Conservation (phyloP, 2,797 vertebrate species). For the Orestias chungarensis region DNA sequence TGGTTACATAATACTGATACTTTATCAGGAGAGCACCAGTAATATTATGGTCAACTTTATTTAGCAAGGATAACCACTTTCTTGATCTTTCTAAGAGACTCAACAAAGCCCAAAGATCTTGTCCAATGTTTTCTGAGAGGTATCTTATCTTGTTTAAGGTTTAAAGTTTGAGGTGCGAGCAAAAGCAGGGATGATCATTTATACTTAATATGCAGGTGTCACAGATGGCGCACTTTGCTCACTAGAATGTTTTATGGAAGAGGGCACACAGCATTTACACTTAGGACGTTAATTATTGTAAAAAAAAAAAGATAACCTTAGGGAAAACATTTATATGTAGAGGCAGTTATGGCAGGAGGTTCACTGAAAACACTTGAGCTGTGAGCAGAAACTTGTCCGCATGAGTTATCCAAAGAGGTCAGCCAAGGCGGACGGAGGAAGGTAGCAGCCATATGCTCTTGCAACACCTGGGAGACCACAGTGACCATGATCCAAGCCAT, state of each 20-base stretch:
- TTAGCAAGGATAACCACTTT: neutral
- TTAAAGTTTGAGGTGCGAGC: conserved; percentile 8
- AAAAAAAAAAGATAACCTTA: conserved; percentile 19
- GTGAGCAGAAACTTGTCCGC: conserved; percentile 24
- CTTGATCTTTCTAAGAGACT: neutral
- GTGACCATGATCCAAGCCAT: conserved; percentile 22
- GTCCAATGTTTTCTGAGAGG: neutral
- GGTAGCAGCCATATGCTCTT: conserved; percentile 57
- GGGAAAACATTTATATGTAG: neutral
- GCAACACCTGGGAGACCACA: conserved; percentile 22
- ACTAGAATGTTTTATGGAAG: conserved; percentile 19
- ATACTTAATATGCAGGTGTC: neutral
- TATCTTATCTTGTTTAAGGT: conserved; percentile 33
- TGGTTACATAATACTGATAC: neutral
- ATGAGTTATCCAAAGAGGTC: conserved; percentile 37
- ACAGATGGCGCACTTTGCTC: conserved; percentile 10
- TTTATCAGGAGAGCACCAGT: neutral
- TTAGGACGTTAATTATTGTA: conserved; percentile 6
- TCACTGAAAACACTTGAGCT: conserved; percentile 37
- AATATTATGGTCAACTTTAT: neutral
- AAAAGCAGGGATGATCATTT: conserved; percentile 11
- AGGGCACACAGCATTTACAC: conserved; percentile 6
- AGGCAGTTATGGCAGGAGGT: neutral
- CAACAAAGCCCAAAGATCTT: neutral
- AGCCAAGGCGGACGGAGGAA: conserved; percentile 29